Base-by-base conservation (phyloP, 1,140 invertebrate species). In the Aporrectodea caliginosa region DNA sequence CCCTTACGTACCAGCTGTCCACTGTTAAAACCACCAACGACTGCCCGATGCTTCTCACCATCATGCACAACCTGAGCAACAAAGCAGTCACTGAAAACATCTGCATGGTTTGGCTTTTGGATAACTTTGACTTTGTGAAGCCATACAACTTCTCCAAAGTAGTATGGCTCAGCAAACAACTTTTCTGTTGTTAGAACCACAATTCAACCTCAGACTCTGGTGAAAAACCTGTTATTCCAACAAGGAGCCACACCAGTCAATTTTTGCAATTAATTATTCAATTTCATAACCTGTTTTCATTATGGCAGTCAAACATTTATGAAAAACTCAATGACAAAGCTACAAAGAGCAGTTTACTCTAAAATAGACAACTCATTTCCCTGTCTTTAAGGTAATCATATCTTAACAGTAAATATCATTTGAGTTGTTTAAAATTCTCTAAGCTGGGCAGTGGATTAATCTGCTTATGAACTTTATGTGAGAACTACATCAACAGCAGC, bases 21-120 rank as follows among this genome's bases (percentile, higher is more conserved):
- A 34, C 78, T 81, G 68, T 82, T 69, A 78, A 84, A 87, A 78
- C 88, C 88, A 73, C 87, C 88, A 80, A 87, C 84, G 27, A 88
- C 88, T 33, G 86, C 87, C 22, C 83, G 78, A 70, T 85, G 82
- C 71, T 85, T 84, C 22, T 86, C 86, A 32, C 87, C 88, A 84
- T 88, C 87, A 84, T 87, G 83, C n/a, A 88, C 84, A 35, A 89
- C 88, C 86, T 89, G 82, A 43, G 27, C 27, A 43, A 30, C 27
- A 69, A 32, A 71, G 79, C 0, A 81, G 1, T 43, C 69, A 70
- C 72, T 72, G 16, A 70, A 22, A 80, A 77, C 69, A 70, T 77
- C 43, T 35, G 27, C 43, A 34, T 22, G 31, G 72, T 34, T 16
- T 43, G 72, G 33, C 73, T 73, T 31, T 22, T 32, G 2, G 1